Base-by-base conservation (phyloP, 35 echinoderm and acorn worm species). In the Heliocidaris tuberculata region DNA sequence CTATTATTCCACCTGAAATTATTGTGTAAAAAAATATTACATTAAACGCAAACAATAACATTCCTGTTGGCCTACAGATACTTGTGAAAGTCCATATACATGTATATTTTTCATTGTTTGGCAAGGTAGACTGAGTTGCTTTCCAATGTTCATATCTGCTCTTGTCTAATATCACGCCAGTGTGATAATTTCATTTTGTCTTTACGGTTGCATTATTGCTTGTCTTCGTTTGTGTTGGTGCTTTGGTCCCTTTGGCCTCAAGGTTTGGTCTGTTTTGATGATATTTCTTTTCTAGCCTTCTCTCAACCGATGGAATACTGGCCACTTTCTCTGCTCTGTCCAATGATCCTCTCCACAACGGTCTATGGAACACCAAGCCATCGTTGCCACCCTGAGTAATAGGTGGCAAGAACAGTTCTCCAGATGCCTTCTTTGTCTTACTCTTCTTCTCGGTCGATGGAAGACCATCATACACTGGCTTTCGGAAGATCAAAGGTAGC, bases 311-410 rank as follows among this genome's bases (percentile, higher is more conserved):
- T 13, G 91, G 91, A 50, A 93, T 93, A 59, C 91, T 93, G 29
- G 50, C 91, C 48, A 93, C 91, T n/a, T 93, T 93, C 91, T 59
- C 47, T 48, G 29, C 29, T 48, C 91, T 49, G 91, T 93, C 91
- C 91, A 93, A 31, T 6, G 91, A 93, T 30, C 15, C 91, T n/a
- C 91, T 49, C 48, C 91, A 93, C 48, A 93, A 59, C 11, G 47
- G 24, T 15, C 91, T 32, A 2, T 89, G 31, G 32, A 3, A 48
- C 9, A 48, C 31, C 29, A 93, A 30, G 9, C 91, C 48, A 93
- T 93, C 91, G 13, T 52, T 49, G 9, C 31, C 48, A 93, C 91
- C 91, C 5, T 49, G n/a, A 30, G 16, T 24, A 5, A 59, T 93
- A 13, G 48, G 91, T 7, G 91, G 91, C 16, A 93, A 27, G 31